Base-by-base conservation (phyloP, 2,888 invertebrate species). In the Tenthredo distinguenda region DNA sequence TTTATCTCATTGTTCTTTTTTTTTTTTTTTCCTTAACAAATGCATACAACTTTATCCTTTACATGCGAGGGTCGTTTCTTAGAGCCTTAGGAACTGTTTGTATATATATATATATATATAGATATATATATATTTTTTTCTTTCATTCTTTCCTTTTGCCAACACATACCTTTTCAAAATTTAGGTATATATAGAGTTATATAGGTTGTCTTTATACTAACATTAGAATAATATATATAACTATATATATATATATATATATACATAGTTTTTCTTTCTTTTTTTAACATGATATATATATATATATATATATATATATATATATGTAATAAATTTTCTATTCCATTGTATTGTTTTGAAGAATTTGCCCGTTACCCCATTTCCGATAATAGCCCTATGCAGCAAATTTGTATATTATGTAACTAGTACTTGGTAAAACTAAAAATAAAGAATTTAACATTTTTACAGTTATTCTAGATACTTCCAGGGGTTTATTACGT, bases 401-500 rank as follows among this genome's bases (percentile, higher is more conserved):
- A 83, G 83, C 83, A 83, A 83, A 83, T 71, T 83, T 83, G 26
- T 83, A 71, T 50, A 71, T 47, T 83, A 47, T 83, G 71, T 83
- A 68, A 68, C 68, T 65, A 83, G 71, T 83, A 68, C 5, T 83
- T 68, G 26, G 47, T 62, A 71, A 83, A 79, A 79, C 79, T 50
- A 31, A 68, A 83, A 83, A 83, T 43, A 83, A 68, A 83, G 50
- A 31, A 68, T 62, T 81, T 81, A 55, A 65, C 83, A 68, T 83
- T 83, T 83, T 83, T 83, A 83, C 83, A 83, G 83, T 83, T 65
- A 74, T 74, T 91, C 89, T 90, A 91, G 88, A 91, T 91, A 26
- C 68, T 68, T 92, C 90, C 92, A 92, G 92, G 92, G 89, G 89
- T 92, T 90, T 89, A 47, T 47, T 47, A 47, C 12, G 47, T 47